Conservation (phyloP, 2,113 vertebrate genomes). For the Nothobranchius kuhntae region DNA sequence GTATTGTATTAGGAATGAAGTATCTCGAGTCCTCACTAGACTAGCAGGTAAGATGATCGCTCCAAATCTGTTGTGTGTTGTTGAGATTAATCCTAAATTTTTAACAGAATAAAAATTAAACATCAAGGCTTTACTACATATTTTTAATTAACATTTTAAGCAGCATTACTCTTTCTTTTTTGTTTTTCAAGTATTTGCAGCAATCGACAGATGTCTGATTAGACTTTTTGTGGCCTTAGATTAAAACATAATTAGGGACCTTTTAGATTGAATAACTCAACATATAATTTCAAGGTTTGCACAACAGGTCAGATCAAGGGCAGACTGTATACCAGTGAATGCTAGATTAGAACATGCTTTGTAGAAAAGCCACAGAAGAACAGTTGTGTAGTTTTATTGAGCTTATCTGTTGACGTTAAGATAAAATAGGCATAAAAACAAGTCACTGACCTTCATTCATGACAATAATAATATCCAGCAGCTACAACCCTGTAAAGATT, state of each 20-base stretch:
- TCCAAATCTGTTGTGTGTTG: too few relatives aligned
- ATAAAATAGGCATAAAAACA: constrained; percentile 36
- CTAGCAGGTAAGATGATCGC: constrained; percentile 57
- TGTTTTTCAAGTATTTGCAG: background rate
- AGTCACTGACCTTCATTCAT: constrained; percentile 15
- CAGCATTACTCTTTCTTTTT: background rate
- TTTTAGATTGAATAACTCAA: background rate
- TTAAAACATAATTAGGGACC: constrained; percentile 2
- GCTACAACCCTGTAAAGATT: background rate
- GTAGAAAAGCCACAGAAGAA: constrained; percentile 1
- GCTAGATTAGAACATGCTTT: background rate
- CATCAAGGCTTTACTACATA: too few relatives aligned
- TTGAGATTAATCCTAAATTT: too few relatives aligned
- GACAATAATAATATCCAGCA: background rate
- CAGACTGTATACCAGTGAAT: constrained; percentile 1
- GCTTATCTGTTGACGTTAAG: constrained; percentile 41
- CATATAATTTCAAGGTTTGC: background rate
- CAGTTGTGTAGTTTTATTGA: background rate
- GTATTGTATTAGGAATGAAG: constrained; percentile 36
- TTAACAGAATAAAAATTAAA: too few relatives aligned
- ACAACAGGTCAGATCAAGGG: constrained; percentile 11
- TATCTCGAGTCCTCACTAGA: constrained; percentile 45
- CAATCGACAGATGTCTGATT: background rate
- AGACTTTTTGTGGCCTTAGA: background rate
- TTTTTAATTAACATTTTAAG: too few relatives aligned